Percentiles rank a stretch among this genome's conserved stretches.
phyloP scores from a whole-genome alignment of 1,140 invertebrate species.

The Batillaria attramentaria region DNA sequence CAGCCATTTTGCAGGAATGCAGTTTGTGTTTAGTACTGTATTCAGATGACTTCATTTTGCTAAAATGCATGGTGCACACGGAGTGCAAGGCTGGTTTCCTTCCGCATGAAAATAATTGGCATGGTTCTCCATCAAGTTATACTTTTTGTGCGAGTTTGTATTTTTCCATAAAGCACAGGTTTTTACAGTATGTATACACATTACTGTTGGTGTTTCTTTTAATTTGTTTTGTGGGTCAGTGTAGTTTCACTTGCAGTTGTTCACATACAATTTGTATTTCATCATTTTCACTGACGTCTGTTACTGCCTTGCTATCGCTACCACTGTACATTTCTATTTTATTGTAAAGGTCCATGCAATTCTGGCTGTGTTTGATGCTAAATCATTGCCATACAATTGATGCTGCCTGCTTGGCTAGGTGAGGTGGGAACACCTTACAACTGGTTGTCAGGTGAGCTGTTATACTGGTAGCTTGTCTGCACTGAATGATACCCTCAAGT shows the following conservation, averaged over 20 bases:
- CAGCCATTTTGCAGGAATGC: not conserved
- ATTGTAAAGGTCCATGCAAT: too few species aligned
- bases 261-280: not conserved
- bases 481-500: too few species aligned
- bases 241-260: not conserved
- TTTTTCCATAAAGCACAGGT: too few species aligned
- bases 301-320: not conserved
- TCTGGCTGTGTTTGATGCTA: too few species aligned
- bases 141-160: not conserved
- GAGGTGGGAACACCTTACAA: too few species aligned
- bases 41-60: not conserved
- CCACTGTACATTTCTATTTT: too few species aligned
- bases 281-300: not conserved
- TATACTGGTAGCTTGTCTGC: too few species aligned
- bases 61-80: not conserved
- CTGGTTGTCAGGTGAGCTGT: too few species aligned
- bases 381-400: too few species aligned
- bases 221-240: not conserved
- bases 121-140: not conserved
- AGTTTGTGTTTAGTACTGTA: not conserved
- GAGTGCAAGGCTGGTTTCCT: not conserved
- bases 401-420: too few species aligned
- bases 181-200: too few species aligned
- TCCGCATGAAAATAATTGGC: too few species aligned
- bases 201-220: not conserved